These are phyloP conservation scores for Caenorhabditis briggsae DNA, from an alignment of 1,140 invertebrate genomes.

Conservation along the genomic window DNA sequence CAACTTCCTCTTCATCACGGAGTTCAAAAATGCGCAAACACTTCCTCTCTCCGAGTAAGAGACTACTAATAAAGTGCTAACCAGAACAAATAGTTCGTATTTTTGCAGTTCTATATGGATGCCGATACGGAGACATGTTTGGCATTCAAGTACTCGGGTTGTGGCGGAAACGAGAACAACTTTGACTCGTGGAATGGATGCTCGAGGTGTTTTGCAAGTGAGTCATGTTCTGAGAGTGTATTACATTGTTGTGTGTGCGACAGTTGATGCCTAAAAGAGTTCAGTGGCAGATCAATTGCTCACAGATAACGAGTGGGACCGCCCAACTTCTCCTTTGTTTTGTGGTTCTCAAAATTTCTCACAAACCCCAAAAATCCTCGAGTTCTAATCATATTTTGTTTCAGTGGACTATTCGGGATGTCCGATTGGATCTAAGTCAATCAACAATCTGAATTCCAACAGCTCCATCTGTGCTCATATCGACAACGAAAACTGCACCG, in stretches of 20 bases:
- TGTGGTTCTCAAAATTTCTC: background rate
- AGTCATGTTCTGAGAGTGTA: background rate
- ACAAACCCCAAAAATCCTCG: background rate
- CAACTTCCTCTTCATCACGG: constrained; percentile 22
- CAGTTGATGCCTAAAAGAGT: constrained; percentile 36
- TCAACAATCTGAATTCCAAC: constrained; percentile 17
- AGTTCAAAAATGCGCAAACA: constrained; percentile 36
- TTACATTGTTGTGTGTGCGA: background rate
- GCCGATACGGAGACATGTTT: constrained; percentile 53
- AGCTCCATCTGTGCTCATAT: background rate
- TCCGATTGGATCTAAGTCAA: background rate
- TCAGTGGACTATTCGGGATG: constrained; percentile 26
- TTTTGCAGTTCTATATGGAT: constrained; percentile 59
- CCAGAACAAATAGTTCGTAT: background rate
- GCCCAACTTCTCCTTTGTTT: background rate
- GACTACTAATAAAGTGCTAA: background rate
- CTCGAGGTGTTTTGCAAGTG: constrained; percentile 43
- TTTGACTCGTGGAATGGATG: constrained; percentile 26
- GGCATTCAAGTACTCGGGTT: constrained; percentile 63
- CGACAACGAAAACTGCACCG: background rate
- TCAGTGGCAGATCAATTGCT: constrained; percentile 12
- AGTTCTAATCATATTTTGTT: background rate
- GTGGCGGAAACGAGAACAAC: constrained; percentile 59
- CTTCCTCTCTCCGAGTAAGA: constrained; percentile 28
- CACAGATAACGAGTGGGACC: constrained; percentile 6